Evolutionary conservation across 2,113 vertebrate species (phyloP).

Genomic region (Gymnobelideus leadbeateri): DNA sequence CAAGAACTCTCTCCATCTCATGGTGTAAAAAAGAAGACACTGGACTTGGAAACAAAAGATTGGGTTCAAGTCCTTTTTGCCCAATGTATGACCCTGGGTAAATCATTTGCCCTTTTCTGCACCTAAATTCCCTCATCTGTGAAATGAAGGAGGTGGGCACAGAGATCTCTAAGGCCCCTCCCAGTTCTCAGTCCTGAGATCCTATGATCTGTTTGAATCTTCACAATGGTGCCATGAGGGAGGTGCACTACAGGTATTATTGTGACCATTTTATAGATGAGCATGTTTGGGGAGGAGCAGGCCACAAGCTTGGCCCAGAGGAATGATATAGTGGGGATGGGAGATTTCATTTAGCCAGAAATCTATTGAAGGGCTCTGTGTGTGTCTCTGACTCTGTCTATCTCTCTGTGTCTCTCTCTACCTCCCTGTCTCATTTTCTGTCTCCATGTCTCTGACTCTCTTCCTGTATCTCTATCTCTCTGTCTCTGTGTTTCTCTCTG

Average conservation of each 20-base stretch:
- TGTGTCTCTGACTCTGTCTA: neutral
- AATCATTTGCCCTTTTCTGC: neutral
- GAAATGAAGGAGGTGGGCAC: neutral
- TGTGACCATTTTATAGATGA: neutral
- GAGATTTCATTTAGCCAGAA: neutral
- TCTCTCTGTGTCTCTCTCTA: neutral
- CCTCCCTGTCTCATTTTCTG: too few species aligned
- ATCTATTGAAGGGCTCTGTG: neutral
- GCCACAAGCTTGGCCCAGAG: neutral
- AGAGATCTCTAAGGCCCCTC: neutral
- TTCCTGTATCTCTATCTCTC: too few species aligned
- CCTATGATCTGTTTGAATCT: neutral
- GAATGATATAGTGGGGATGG: neutral
- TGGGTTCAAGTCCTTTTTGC: neutral
- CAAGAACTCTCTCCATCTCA: neutral
- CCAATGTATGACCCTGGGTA: neutral
- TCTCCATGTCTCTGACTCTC: too few species aligned
- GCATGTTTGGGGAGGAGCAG: neutral
- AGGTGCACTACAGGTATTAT: neutral
- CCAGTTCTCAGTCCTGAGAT: neutral
- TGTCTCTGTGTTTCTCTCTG: neutral
- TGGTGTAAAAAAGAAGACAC: neutral
- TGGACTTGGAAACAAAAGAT: neutral
- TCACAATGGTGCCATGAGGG: neutral
- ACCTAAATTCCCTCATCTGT: neutral